Conservation (phyloP, 2,888 invertebrate genomes). For the Coleophora flavipennella region DNA sequence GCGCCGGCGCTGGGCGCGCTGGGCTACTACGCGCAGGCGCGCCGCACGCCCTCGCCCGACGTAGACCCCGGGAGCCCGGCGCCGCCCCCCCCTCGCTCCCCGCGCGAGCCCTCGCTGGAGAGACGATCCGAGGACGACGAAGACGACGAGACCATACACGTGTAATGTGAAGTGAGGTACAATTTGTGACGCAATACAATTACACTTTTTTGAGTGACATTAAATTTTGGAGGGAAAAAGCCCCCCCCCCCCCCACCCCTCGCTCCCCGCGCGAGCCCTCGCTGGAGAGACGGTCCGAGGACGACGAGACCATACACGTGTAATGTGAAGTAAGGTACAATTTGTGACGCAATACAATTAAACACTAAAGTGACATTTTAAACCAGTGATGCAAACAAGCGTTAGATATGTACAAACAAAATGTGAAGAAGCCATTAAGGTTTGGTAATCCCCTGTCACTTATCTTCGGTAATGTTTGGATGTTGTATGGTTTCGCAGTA, state of each 20-base stretch:
- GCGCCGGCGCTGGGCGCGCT: constrained; percentile 77
- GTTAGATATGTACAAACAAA: constrained; percentile 9
- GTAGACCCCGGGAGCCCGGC: constrained; percentile 73
- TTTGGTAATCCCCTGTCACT: constrained; percentile 16
- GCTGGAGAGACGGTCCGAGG: constrained; percentile 54
- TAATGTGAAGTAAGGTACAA: constrained; percentile 10
- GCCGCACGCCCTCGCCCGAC: constrained; percentile 67
- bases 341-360: no score
- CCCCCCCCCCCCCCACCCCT: constrained; percentile 63
- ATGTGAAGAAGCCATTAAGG: constrained; percentile 19
- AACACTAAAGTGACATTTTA: constrained; percentile 2
- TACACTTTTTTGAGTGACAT: no score
- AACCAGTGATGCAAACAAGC: constrained; percentile 1
- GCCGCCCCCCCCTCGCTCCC: constrained; percentile 62
- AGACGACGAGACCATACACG: constrained; percentile 77
- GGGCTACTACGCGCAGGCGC: constrained; percentile 64
- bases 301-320: constrained; percentile 75
- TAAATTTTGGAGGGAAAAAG: no score
- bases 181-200: no score
- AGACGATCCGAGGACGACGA: constrained; percentile 68
- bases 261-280: constrained; percentile 54
- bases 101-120: constrained; percentile 50
- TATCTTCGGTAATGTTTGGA: constrained; percentile 2
- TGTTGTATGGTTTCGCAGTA: constrained; percentile 14
- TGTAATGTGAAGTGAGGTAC: constrained; percentile 11